Evolutionary conservation across 1,140 invertebrate genomes (phyloP).

Genomic region (Campoletis sonorensis): DNA sequence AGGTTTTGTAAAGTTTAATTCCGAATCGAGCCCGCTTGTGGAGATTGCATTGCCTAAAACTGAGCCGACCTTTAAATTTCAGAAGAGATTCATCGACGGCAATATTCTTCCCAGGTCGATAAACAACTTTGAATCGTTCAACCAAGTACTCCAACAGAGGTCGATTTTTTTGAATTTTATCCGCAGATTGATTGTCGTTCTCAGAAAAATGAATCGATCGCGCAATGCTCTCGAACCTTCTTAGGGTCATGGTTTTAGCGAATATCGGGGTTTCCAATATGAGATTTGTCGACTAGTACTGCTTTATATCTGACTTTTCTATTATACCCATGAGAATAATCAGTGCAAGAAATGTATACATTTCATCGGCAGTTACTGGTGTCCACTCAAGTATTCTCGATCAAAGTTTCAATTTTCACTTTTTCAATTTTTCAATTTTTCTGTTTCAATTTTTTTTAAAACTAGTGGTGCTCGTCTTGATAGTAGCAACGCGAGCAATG

Average conservation of each 20-base stretch:
- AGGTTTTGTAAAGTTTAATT: constrained; percentile 49
- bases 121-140: constrained; percentile 44
- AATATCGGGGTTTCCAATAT: constrained; percentile 53
- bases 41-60: constrained; percentile 50
- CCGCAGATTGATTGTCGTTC: constrained; percentile 13
- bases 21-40: constrained; percentile 48
- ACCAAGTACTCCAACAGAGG: constrained; percentile 46
- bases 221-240: constrained; percentile 44
- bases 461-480: too few relatives aligned
- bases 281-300: constrained; percentile 47
- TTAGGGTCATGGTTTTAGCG: constrained; percentile 44
- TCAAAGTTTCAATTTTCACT: constrained; percentile 22
- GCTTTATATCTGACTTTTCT: constrained; percentile 45
- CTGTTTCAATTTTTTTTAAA: neutral
- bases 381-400: constrained; percentile 34
- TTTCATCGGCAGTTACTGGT: constrained; percentile 43
- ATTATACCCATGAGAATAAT: constrained; percentile 45
- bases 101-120: constrained; percentile 40
- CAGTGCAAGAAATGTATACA: constrained; percentile 46
- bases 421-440: constrained; percentile 15
- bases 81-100: constrained; percentile 50
- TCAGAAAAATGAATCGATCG: constrained; percentile 50
- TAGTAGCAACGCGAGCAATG: too few relatives aligned
- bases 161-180: constrained; percentile 51
- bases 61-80: constrained; percentile 50